Conservation (phyloP, 2,888 invertebrate species). For the Oscheius sp. region DNA sequence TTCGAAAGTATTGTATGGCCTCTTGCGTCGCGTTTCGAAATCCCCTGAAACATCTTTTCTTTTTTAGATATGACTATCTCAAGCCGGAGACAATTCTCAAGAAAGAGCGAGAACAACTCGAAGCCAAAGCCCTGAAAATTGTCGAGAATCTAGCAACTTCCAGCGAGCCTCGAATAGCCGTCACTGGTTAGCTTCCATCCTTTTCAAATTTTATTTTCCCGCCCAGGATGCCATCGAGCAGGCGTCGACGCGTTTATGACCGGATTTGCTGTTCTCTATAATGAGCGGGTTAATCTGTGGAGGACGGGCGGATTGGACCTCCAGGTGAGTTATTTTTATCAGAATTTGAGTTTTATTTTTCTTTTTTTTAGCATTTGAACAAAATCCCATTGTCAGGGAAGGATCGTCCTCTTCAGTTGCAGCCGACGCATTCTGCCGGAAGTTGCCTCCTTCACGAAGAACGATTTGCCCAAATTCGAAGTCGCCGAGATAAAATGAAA, state of each 20-base stretch:
- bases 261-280: slow-evolving; percentile 61
- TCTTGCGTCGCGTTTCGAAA: background rate
- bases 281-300: slow-evolving; percentile 46
- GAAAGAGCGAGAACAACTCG: slow-evolving; percentile 13
- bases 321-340: background rate
- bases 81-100: slow-evolving; percentile 19
- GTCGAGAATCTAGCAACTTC: background rate
- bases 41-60: background rate
- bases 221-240: slow-evolving; percentile 59
- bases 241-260: slow-evolving; percentile 72
- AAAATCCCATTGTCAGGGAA: slow-evolving; percentile 31
- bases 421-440: slow-evolving; percentile 13
- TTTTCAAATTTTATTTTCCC: background rate
- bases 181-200: slow-evolving; percentile 1
- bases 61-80: slow-evolving; percentile 34
- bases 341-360: background rate
- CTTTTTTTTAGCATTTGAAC: slow-evolving; percentile 26
- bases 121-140: background rate
- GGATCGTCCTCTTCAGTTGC: slow-evolving; percentile 12
- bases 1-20: no score
- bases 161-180: slow-evolving; percentile 4
- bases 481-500: background rate
- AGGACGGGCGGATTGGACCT: background rate
- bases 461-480: slow-evolving; percentile 16
- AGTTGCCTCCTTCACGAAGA: slow-evolving; percentile 25